phyloP scores from a whole-genome alignment of 2,797 vertebrate species.

The Toxotes lorentzi region DNA sequence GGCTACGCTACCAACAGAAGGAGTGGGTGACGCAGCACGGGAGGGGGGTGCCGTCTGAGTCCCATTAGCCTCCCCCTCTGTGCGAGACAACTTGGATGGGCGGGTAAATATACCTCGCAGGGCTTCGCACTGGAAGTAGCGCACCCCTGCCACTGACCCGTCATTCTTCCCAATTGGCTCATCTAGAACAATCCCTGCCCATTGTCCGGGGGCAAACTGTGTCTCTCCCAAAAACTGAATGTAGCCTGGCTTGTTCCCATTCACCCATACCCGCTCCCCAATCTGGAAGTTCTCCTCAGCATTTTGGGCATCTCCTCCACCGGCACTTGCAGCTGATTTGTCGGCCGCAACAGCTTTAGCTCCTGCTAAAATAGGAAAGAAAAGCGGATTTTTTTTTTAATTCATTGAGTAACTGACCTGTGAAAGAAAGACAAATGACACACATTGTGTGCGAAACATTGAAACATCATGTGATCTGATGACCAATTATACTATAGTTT shows the following conservation, averaged over 20 bases:
- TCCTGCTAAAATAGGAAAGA: conserved; percentile 47
- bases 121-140: conserved; percentile 98
- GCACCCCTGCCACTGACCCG: conserved; percentile 94
- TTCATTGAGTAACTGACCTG: not conserved
- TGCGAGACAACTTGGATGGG: conserved; percentile 93
- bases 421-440: not conserved
- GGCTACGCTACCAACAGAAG: conserved; percentile 81
- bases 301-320: conserved; percentile 81
- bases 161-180: conserved; percentile 98
- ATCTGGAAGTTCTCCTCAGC: conserved; percentile 91
- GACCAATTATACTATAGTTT: no score
- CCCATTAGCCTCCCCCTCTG: conserved; percentile 93
- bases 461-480: conserved; percentile 1
- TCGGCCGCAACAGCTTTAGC: conserved; percentile 79
- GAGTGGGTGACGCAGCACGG: conserved; percentile 89
- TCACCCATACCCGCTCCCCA: conserved; percentile 97
- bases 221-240: conserved; percentile 98
- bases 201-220: conserved; percentile 97
- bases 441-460: not conserved
- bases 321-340: conserved; percentile 82
- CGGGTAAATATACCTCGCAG: conserved; percentile 96
- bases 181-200: conserved; percentile 97
- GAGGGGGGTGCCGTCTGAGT: conserved; percentile 86
- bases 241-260: conserved; percentile 95
- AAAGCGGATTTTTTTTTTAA: not conserved